phyloP scores from a whole-genome alignment of 2,888 invertebrate species.

The Syrphus vitripennis region DNA sequence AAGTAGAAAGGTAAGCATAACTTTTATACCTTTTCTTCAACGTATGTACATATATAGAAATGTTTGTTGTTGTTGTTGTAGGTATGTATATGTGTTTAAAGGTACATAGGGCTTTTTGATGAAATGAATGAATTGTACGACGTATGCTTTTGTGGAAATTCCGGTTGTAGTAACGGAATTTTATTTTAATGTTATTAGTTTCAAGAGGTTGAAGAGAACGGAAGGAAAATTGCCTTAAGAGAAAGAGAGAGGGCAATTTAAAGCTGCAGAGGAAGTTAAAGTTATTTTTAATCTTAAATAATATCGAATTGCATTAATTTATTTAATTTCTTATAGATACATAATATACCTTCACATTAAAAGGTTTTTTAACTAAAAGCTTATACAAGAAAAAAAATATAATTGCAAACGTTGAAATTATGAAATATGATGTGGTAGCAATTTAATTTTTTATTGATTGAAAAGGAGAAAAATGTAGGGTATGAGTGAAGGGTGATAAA shows the following conservation, averaged over 20 bases:
- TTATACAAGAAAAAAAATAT: too few relatives aligned
- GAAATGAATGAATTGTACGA: constrained; percentile 5
- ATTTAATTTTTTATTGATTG: too few relatives aligned
- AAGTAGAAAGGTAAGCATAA: constrained; percentile 78
- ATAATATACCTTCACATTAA: too few relatives aligned
- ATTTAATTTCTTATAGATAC: too few relatives aligned
- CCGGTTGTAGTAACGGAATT: constrained; percentile 27
- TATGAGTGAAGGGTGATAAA: too few relatives aligned
- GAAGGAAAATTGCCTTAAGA: not conserved
- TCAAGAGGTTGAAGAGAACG: not conserved
- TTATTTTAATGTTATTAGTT: constrained; percentile 35
- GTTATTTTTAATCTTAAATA: not conserved
- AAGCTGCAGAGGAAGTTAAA: constrained; percentile 12
- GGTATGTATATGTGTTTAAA: not conserved
- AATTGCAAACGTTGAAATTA: too few relatives aligned
- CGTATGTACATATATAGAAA: not conserved
- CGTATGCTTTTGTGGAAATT: not conserved
- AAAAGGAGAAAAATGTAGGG: too few relatives aligned
- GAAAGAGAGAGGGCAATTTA: not conserved
- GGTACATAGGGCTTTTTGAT: not conserved
- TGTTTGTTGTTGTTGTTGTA: not conserved
- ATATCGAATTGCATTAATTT: too few relatives aligned
- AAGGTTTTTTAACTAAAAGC: too few relatives aligned
- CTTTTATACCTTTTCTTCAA: not conserved
- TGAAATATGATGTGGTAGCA: too few relatives aligned